phyloP scores from a whole-genome alignment of 2,888 invertebrate species.

The Rhyacophila evoluta region DNA sequence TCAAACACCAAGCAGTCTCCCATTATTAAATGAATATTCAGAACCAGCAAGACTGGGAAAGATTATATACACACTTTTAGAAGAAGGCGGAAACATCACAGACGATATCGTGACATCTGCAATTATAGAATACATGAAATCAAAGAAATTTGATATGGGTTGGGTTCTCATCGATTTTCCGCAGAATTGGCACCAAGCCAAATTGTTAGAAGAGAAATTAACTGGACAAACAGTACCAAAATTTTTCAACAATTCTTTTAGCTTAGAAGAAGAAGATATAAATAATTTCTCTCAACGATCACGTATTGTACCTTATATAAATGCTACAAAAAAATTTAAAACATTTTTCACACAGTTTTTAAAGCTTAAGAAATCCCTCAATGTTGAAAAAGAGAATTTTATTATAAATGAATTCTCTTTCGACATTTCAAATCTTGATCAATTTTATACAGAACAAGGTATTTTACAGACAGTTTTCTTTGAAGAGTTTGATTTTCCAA shows the following conservation, averaged over 20 bases:
- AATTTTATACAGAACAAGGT: constrained; percentile 71
- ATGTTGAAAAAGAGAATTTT: constrained; percentile 63
- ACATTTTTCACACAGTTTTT: constrained; percentile 73
- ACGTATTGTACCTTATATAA: constrained; percentile 64
- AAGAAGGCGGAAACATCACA: constrained; percentile 68
- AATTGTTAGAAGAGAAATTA: constrained; percentile 72
- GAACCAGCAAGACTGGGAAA: constrained; percentile 70
- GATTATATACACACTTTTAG: constrained; percentile 69
- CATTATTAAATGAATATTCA: constrained; percentile 70
- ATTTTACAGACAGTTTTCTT: constrained; percentile 73
- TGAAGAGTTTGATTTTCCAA: constrained; percentile 68
- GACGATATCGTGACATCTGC: constrained; percentile 71
- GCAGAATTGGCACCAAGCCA: constrained; percentile 70
- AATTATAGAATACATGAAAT: constrained; percentile 73
- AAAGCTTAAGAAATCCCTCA: constrained; percentile 64
- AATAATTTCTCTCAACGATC: constrained; percentile 66
- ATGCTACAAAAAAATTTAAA: constrained; percentile 61
- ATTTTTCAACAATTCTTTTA: constrained; percentile 58
- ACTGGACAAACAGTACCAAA: constrained; percentile 65
- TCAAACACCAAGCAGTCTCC: constrained; percentile 73
- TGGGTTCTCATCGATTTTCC: constrained; percentile 78
- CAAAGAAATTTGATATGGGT: constrained; percentile 61
- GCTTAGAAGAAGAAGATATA: constrained; percentile 56
- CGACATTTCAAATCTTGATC: constrained; percentile 63
- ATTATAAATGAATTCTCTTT: constrained; percentile 65